These are phyloP conservation scores for Dicrurus megarhynchus DNA, from an alignment of 2,113 vertebrate genomes.

Conservation along the genomic window DNA sequence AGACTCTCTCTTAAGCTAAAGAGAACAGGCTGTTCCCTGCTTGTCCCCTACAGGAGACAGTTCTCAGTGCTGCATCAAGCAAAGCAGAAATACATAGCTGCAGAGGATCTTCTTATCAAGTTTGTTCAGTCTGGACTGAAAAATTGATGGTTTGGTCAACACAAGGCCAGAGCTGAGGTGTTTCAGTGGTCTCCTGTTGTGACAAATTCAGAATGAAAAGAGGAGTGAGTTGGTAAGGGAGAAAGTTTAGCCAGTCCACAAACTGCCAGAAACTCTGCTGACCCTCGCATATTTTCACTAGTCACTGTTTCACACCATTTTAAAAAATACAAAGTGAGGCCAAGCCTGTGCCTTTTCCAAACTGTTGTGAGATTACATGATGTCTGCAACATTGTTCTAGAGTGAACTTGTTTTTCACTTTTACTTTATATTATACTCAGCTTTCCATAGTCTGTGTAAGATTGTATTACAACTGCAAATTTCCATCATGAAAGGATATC, in stretches of 20 bases:
- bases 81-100: neutral
- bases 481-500: neutral
- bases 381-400: neutral
- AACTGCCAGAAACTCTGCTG: neutral
- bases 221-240: neutral
- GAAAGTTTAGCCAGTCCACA: neutral
- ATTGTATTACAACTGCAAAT: neutral
- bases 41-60: neutral
- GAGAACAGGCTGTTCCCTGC: neutral
- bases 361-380: neutral
- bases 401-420: neutral
- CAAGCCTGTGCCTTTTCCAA: neutral
- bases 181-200: neutral
- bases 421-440: neutral
- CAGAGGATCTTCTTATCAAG: neutral
- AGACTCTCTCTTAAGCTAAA: neutral
- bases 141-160: neutral
- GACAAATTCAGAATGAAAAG: neutral
- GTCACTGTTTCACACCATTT: neutral
- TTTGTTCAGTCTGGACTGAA: neutral
- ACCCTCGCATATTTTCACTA: neutral
- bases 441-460: neutral
- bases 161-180: neutral
- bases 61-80: neutral
- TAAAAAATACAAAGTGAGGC: neutral